Percentiles rank a stretch among this genome's conserved stretches.
phyloP scores from a whole-genome alignment of 2,113 vertebrate species.

The Gymnocephalus cernua region DNA sequence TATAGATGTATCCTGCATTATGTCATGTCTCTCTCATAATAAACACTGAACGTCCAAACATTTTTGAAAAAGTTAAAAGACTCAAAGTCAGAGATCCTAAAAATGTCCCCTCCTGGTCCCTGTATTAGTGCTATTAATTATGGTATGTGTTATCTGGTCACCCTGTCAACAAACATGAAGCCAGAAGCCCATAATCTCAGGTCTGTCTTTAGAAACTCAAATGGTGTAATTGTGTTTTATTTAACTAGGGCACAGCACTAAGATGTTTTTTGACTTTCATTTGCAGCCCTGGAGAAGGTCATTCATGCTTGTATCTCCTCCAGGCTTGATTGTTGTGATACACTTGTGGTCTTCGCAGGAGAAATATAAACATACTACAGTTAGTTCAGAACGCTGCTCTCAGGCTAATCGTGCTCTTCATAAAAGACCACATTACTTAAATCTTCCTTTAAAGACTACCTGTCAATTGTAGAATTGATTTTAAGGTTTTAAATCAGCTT shows the following conservation, averaged over 20 bases:
- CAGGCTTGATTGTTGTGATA: conserved; percentile 18
- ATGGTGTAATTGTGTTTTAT: not conserved
- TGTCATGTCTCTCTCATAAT: not conserved
- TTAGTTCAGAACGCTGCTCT: conserved; percentile 1
- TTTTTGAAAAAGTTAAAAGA: not conserved
- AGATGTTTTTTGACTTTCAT: not conserved
- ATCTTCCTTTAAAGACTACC: conserved; percentile 21
- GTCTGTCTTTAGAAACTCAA: not conserved
- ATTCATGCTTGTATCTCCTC: conserved; percentile 5
- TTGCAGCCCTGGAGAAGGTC: conserved; percentile 27
- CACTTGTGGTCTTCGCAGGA: conserved; percentile 8
- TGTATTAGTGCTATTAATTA: not conserved
- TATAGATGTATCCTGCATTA: not conserved
- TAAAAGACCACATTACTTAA: conserved; percentile 24
- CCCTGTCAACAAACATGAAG: conserved; percentile 1
- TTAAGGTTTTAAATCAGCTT: conserved; percentile 23
- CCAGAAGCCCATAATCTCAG: not conserved
- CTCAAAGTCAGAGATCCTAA: not conserved
- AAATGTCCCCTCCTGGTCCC: not conserved
- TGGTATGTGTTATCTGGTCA: not conserved
- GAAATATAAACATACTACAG: conserved; percentile 28
- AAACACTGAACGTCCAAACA: not conserved
- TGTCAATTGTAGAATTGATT: conserved; percentile 32
- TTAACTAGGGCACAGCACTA: not conserved
- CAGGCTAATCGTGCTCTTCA: conserved; percentile 28